These are phyloP conservation scores for Sylvilagus bachmani DNA, from an alignment of 2,113 vertebrate genomes.

Conservation along the genomic window DNA sequence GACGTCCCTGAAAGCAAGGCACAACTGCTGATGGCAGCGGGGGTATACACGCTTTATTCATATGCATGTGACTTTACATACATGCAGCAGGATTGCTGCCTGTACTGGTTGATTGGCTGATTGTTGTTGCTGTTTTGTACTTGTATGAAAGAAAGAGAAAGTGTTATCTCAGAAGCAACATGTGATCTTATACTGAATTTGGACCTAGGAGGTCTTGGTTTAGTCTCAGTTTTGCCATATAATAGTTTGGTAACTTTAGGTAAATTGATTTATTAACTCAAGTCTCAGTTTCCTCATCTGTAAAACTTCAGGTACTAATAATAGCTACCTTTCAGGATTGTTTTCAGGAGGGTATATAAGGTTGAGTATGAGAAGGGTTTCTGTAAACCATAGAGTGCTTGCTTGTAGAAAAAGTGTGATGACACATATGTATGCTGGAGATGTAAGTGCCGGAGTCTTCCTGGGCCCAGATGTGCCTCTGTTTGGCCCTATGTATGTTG, in stretches of 20 bases:
- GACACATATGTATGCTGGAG: not conserved
- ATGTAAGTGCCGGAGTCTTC: not conserved
- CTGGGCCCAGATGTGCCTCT: not conserved
- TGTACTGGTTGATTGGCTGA: not conserved
- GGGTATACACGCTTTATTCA: not conserved
- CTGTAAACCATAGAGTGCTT: slow-evolving; percentile 10
- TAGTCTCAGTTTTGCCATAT: not conserved
- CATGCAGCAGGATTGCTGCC: not conserved
- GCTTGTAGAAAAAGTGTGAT: not conserved
- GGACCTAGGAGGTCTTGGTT: not conserved
- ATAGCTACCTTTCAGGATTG: not conserved
- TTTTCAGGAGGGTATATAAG: slow-evolving; percentile 31
- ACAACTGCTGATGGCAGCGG: not conserved
- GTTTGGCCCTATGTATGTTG: slow-evolving; percentile 3
- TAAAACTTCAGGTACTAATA: slow-evolving; percentile 36
- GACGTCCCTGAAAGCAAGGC: not conserved
- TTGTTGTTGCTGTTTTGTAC: not conserved
- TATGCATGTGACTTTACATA: not conserved
- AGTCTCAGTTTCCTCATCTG: slow-evolving; percentile 3
- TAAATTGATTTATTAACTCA: not conserved
- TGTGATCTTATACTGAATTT: slow-evolving; percentile 10
- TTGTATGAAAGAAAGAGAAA: not conserved
- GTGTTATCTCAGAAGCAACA: not conserved
- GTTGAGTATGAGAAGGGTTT: not conserved
- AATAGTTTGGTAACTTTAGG: not conserved